These are phyloP conservation scores for Tetraodon nigroviridis DNA, from an alignment of 2,113 vertebrate species.

Conservation along the genomic window DNA sequence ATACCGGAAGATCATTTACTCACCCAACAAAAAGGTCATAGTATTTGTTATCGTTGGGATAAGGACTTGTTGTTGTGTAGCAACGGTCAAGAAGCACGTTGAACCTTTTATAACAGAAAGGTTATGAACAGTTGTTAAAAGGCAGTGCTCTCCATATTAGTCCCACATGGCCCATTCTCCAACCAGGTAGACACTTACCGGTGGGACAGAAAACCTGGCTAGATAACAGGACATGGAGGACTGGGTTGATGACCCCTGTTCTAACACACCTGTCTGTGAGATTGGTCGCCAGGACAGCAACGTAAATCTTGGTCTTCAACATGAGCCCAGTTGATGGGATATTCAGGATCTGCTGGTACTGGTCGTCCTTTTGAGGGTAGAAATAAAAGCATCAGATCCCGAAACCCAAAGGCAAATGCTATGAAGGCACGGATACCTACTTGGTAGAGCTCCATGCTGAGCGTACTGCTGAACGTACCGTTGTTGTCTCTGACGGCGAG, in stretches of 20 bases:
- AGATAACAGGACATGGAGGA: too few relatives aligned
- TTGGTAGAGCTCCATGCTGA: slow-evolving; percentile 60
- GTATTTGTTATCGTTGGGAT: slow-evolving; percentile 13
- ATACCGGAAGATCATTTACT: slow-evolving; percentile 21
- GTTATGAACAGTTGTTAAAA: background rate
- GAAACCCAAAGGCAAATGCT: background rate
- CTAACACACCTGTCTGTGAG: slow-evolving; percentile 65
- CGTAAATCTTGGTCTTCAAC: slow-evolving; percentile 73
- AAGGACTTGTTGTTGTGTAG: slow-evolving; percentile 59
- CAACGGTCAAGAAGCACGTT: slow-evolving; percentile 76
- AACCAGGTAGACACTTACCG: too few relatives aligned
- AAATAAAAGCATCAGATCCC: background rate
- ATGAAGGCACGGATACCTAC: slow-evolving; percentile 43
- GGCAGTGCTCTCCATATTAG: background rate
- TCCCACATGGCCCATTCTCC: too few relatives aligned
- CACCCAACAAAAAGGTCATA: slow-evolving; percentile 78
- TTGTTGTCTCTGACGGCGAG: slow-evolving; percentile 70
- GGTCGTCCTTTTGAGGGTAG: slow-evolving; percentile 29
- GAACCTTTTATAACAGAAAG: slow-evolving; percentile 55
- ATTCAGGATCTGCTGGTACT: background rate
- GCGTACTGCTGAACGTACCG: slow-evolving; percentile 72
- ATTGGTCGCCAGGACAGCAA: slow-evolving; percentile 66
- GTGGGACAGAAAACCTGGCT: too few relatives aligned
- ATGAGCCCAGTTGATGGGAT: slow-evolving; percentile 61
- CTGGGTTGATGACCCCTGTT: too few relatives aligned